Evolutionary conservation across 2,113 vertebrate species (phyloP).

Genomic region (Alosa alosa): DNA sequence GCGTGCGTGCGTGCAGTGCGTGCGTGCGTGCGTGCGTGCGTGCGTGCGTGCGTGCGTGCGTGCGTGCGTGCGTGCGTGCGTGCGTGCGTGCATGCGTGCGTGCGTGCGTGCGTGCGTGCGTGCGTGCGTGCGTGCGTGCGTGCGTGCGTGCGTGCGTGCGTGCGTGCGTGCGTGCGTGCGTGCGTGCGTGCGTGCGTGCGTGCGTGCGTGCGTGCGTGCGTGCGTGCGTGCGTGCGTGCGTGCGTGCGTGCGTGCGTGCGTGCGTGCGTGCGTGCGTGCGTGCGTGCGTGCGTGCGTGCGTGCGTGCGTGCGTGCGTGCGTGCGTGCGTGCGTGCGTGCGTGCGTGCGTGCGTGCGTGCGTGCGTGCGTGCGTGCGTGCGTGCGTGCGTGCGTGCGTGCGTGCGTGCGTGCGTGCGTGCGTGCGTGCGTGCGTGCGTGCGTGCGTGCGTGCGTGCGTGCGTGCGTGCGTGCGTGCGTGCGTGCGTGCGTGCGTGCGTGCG

Average conservation of each 20-base stretch:
- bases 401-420: constrained; percentile 42
- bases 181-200: constrained; percentile 30
- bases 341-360: constrained; percentile 42
- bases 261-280: constrained; percentile 10
- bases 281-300: constrained; percentile 42
- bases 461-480: constrained; percentile 42
- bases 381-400: constrained; percentile 10
- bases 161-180: constrained; percentile 42
- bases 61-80: not conserved
- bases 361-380: constrained; percentile 30
- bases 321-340: constrained; percentile 10
- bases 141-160: constrained; percentile 10
- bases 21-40: too few species aligned
- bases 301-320: constrained; percentile 30
- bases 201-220: constrained; percentile 10
- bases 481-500: constrained; percentile 30
- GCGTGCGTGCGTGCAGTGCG: too few species aligned
- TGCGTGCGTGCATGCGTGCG: constrained; percentile 17
- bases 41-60: constrained; percentile 49
- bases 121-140: constrained; percentile 30
- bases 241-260: constrained; percentile 30
- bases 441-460: constrained; percentile 10
- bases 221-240: constrained; percentile 42
- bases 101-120: constrained; percentile 42
- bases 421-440: constrained; percentile 30